These are phyloP conservation scores for Sialia sialis DNA, from an alignment of 2,113 vertebrate species.

Conservation along the genomic window DNA sequence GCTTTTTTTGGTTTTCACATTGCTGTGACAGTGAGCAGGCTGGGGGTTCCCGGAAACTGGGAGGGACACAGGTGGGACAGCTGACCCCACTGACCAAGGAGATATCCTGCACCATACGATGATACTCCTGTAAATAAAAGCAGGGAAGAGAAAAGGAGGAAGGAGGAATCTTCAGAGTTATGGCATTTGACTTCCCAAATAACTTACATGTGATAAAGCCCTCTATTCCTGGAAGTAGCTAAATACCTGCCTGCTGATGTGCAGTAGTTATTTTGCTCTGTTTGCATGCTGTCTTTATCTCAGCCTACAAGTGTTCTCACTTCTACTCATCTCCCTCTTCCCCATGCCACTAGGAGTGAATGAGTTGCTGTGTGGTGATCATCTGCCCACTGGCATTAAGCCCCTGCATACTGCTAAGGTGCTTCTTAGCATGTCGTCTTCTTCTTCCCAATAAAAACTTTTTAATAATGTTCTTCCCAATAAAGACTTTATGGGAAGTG, in stretches of 20 bases:
- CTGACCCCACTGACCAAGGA: not conserved
- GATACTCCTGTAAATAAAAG: not conserved
- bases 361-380: not conserved
- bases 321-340: not conserved
- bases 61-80: not conserved
- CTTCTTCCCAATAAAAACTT: not conserved
- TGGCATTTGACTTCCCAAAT: not conserved
- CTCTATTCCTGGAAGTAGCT: not conserved
- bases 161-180: not conserved
- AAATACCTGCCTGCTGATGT: not conserved
- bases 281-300: not conserved
- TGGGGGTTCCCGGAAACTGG: not conserved
- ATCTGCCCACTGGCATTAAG: not conserved
- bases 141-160: not conserved
- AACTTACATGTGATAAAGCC: not conserved
- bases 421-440: not conserved
- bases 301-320: not conserved
- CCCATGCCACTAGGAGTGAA: not conserved
- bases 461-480: not conserved
- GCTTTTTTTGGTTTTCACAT: not conserved
- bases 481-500: not conserved
- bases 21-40: not conserved
- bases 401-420: not conserved
- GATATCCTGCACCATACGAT: not conserved
- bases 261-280: not conserved